Evolutionary conservation across 2,113 vertebrate species (phyloP).

Genomic region (Scophthalmus maximus): DNA sequence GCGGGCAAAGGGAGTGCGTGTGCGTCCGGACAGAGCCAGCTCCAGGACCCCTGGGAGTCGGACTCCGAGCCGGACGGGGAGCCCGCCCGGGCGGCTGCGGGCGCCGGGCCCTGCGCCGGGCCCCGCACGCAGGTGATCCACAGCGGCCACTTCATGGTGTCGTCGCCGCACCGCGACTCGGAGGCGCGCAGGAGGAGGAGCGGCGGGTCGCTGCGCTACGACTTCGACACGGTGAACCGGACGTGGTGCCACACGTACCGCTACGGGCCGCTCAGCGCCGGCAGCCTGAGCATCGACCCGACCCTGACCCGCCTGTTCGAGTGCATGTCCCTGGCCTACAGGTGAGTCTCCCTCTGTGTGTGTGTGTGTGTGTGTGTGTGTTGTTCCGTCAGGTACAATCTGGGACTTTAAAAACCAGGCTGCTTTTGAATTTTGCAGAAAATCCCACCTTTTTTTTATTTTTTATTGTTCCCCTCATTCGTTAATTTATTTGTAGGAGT

Average conservation of each 20-base stretch:
- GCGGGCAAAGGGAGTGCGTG: conserved; percentile 42
- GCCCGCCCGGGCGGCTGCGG: conserved; percentile 15
- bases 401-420: too few relatives aligned
- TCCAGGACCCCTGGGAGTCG: conserved; percentile 78
- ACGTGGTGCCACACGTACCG: conserved; percentile 79
- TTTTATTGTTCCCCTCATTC: too few relatives aligned
- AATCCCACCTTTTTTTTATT: too few relatives aligned
- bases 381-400: too few relatives aligned
- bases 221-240: conserved; percentile 82
- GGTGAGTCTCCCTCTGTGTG: conserved; percentile 80
- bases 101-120: conserved; percentile 46
- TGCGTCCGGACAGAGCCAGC: conserved; percentile 21
- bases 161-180: conserved; percentile 92
- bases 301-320: conserved; percentile 95
- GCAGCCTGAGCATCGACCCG: conserved; percentile 92
- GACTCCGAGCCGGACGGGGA: conserved; percentile 87
- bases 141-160: conserved; percentile 99
- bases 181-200: conserved; percentile 81
- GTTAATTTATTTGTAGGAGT: too few relatives aligned
- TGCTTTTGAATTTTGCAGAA: too few relatives aligned
- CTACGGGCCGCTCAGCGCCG: conserved; percentile 82
- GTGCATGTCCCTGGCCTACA: conserved; percentile 99
- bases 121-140: conserved; percentile 91
- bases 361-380: too few relatives aligned
- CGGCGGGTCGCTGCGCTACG: conserved; percentile 59